Evolutionary conservation across 92 coral and sea anemone species (phyloP), one percentile per base, ranked within the genome.

Genomic region (Epizoanthus ramosus): DNA sequence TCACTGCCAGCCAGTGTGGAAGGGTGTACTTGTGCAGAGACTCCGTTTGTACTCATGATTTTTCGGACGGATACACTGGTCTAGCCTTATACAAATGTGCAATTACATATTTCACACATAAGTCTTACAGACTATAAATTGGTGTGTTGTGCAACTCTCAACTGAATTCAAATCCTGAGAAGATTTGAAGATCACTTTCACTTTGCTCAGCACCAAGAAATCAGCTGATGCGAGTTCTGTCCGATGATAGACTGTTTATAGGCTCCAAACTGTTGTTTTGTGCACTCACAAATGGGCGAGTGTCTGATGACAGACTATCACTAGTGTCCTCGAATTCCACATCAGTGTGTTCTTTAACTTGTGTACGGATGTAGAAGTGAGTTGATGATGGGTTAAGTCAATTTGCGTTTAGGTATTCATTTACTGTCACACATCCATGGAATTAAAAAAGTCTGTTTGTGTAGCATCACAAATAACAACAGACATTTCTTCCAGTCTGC

Each of bases 381-480:
- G 86, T 85, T 16, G 77, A 23, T 0, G 83, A 75, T 61, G 88
- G 75, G 79, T 77, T 65, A 10, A 75, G 47, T 45, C 83, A 77
- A 13, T 85, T 85, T 7, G 79, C 68, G 68, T 85, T 83, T 74
- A 83, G 52, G 65, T 74, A 83, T 23, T 75, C 74, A 39, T 75
- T 85, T 8, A 80, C 74, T 65, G 83, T 88, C 47, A 89, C 86
- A 28, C 76, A 75, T 63, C 80, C 88, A 22, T 86, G 86, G 61
- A 88, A 88, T 41, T 88, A 79, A 71, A 77, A 59, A 68, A 88
- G 70, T 80, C 85, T 57, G 85, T 80, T 72, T 85, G 84, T 21
- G 89, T 85, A 57, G 87, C 60, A 74, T 89, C 89, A 68, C 92
- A 89, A 41, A 85, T 57, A 19, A 79, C 76, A 52, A 75, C 73